Evolutionary conservation across 2,888 invertebrate species (phyloP).

Genomic region (Anoplius nigerrimus): DNA sequence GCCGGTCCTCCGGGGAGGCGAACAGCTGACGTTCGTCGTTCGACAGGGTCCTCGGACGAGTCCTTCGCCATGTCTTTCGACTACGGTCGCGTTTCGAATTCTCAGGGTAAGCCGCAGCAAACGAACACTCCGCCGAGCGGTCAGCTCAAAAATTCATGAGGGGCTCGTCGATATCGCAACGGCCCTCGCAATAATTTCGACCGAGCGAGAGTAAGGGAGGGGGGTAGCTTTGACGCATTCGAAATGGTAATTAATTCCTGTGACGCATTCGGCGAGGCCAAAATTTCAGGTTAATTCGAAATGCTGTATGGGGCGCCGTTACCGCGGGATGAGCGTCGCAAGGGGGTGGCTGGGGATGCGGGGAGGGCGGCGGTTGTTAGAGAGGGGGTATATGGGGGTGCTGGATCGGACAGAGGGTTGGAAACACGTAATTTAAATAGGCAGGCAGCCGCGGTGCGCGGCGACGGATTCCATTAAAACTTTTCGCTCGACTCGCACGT

Average conservation of each 20-base stretch:
- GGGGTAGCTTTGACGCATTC: neutral
- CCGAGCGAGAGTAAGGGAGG: neutral
- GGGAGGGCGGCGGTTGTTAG: neutral
- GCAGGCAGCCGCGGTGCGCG: slow-evolving; percentile 50
- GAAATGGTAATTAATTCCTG: slow-evolving; percentile 14
- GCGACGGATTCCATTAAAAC: slow-evolving; percentile 50
- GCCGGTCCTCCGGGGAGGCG: too few relatives aligned
- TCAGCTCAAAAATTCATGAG: too few relatives aligned
- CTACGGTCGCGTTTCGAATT: too few relatives aligned
- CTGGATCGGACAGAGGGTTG: slow-evolving; percentile 19
- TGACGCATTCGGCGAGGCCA: slow-evolving; percentile 10
- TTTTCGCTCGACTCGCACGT: slow-evolving; percentile 48
- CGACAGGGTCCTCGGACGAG: too few relatives aligned
- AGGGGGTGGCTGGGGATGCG: too few relatives aligned
- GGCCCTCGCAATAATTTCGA: too few relatives aligned
- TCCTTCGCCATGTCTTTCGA: too few relatives aligned
- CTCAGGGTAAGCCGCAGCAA: too few relatives aligned
- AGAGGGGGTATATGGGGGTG: too few relatives aligned
- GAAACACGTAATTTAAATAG: slow-evolving; percentile 52
- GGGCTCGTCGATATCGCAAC: too few relatives aligned
- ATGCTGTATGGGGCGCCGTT: neutral
- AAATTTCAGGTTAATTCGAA: slow-evolving; percentile 36
- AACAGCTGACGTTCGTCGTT: too few relatives aligned
- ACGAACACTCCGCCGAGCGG: too few relatives aligned
- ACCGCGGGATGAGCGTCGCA: neutral